These are phyloP conservation scores for Dorcus parallelipipedus DNA, from an alignment of 2,888 invertebrate genomes.

Conservation along the genomic window DNA sequence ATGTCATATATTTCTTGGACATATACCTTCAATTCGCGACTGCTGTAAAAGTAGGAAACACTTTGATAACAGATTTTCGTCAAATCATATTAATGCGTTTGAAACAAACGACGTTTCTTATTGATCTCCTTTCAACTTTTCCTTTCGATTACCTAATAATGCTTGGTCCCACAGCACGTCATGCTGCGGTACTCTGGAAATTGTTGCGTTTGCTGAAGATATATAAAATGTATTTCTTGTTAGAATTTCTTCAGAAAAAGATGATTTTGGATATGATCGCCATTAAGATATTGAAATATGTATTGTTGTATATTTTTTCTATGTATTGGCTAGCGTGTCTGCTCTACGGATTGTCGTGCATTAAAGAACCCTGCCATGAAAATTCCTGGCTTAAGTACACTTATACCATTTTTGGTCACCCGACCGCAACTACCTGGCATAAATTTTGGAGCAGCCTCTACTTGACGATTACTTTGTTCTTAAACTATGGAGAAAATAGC, in stretches of 20 bases:
- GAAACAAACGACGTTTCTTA: conserved; percentile 8
- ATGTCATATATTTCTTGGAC: conserved; percentile 13
- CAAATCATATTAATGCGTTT: conserved; percentile 8
- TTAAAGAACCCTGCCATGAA: neutral
- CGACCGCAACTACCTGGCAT: neutral
- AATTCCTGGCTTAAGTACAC: conserved; percentile 3
- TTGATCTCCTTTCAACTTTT: conserved; percentile 10
- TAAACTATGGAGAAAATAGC: conserved; percentile 9
- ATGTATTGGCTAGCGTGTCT: conserved; percentile 13
- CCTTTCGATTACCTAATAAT: conserved; percentile 13
- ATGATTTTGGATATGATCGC: conserved; percentile 8
- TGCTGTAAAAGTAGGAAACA: conserved; percentile 7
- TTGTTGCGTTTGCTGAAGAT: conserved; percentile 15
- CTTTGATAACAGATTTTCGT: conserved; percentile 10
- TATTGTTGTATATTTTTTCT: conserved; percentile 2
- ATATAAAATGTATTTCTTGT: conserved; percentile 13
- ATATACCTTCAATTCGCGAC: conserved; percentile 15
- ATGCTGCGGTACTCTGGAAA: conserved; percentile 3
- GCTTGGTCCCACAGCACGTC: neutral
- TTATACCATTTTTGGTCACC: neutral
- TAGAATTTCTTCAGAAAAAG: conserved; percentile 3
- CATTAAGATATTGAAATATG: conserved; percentile 14
- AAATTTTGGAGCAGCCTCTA: neutral
- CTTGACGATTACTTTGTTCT: neutral
- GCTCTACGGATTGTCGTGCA: neutral